phyloP scores from a whole-genome alignment of 2,113 vertebrate species.

The Macroglossus sobrinus region DNA sequence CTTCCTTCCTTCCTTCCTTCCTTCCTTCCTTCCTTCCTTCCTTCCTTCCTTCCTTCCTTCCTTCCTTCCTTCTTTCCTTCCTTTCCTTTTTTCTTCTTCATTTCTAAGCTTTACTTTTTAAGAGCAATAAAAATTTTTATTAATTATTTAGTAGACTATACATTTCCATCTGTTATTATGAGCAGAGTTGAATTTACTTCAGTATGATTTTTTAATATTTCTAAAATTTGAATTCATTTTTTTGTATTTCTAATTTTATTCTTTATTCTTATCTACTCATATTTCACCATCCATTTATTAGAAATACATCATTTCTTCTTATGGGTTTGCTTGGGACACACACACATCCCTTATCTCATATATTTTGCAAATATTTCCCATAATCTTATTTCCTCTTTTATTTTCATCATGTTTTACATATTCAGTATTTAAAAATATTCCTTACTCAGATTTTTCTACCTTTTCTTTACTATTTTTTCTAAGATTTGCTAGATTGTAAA shows the following conservation, averaged over 20 bases:
- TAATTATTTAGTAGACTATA: not conserved
- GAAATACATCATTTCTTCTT: not conserved
- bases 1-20: no score
- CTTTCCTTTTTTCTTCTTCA: not conserved
- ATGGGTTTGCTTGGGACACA: not conserved
- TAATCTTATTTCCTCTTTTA: not conserved
- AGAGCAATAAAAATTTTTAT: not conserved
- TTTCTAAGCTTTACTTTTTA: not conserved
- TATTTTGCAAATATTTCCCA: not conserved
- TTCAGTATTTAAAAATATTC: not conserved
- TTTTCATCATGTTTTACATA: not conserved
- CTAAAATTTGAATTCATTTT: not conserved
- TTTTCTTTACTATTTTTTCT: not conserved
- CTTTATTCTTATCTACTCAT: not conserved
- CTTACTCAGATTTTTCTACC: not conserved
- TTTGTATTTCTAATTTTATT: not conserved
- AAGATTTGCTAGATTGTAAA: not conserved
- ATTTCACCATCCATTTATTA: not conserved
- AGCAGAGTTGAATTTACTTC: not conserved
- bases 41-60: no score
- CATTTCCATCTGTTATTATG: not conserved
- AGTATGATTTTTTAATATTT: not conserved
- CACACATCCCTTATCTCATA: not conserved
- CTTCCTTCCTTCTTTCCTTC: no score
- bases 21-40: no score